These are phyloP conservation scores for Hipposideros larvatus DNA, from an alignment of 2,797 vertebrate species.

Conservation along the genomic window DNA sequence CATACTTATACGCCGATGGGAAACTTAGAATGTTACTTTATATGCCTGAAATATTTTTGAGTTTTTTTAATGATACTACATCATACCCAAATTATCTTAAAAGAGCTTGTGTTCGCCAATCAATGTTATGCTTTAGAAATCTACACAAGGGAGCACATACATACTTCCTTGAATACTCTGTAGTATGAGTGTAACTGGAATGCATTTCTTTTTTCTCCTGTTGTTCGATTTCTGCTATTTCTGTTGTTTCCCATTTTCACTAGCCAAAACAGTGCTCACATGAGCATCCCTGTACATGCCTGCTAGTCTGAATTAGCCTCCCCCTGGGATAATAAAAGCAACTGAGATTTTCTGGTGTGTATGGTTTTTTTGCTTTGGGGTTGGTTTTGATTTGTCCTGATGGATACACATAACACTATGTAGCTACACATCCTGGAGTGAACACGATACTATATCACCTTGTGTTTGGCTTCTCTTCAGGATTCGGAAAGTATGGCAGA, in stretches of 20 bases:
- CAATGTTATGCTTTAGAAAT: background rate
- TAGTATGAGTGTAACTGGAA: background rate
- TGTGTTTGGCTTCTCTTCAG: conserved; percentile 85
- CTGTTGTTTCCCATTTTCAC: background rate
- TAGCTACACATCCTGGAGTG: background rate
- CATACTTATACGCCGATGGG: background rate
- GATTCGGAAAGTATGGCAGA: conserved; percentile 98
- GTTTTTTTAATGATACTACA: background rate
- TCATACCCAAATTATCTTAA: background rate
- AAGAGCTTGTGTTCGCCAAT: background rate
- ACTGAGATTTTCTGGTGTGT: background rate
- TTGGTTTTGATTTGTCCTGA: background rate
- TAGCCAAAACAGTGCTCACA: background rate
- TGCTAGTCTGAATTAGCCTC: background rate
- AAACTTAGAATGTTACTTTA: too few relatives aligned
- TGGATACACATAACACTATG: accelerated
- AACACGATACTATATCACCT: accelerated
- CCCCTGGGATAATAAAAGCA: background rate
- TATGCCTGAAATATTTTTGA: too few relatives aligned
- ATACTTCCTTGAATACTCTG: too few relatives aligned
- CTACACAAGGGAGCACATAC: too few relatives aligned
- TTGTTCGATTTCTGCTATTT: background rate
- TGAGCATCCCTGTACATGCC: background rate
- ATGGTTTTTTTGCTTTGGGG: background rate
- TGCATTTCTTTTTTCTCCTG: background rate